Evolutionary conservation across 2,888 invertebrate genomes (phyloP), one percentile per base, ranked within the genome.

Genomic region (Venusia cambrica): DNA sequence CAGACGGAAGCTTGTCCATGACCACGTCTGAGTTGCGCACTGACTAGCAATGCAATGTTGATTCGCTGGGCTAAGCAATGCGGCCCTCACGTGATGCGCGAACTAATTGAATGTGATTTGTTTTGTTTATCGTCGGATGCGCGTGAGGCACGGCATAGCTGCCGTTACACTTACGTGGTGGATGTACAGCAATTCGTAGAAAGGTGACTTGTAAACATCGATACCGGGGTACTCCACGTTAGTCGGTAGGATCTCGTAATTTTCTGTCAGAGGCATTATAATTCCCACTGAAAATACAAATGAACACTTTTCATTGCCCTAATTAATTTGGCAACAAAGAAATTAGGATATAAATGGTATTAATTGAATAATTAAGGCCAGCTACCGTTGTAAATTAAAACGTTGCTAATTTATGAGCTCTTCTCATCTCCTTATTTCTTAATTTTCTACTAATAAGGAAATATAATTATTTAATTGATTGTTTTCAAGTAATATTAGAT

Each of bases 141-240:
- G n/a, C n/a, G n/a, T n/a, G n/a, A n/a, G n/a, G n/a, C n/a, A n/a
- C n/a, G n/a, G n/a, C n/a, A n/a, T n/a, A n/a, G n/a, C n/a, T n/a
- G n/a, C n/a, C n/a, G n/a, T n/a, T n/a, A n/a, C 39, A 70, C 85
- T 73, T 57, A 85, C 85, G 39, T 85, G 85, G 57, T 87, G 83
- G 22, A 83, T 38, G 48, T 85, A 87, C 17, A 87, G 40, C 15
- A 69, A 55, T 38, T 55, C 56, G 46, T 87, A 88, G 1, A 65
- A 56, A 3, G 85, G 84, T 8, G 68, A 60, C 45, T 69, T 62
- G 50, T 84, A 74, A 9, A 78, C 84, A 46, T 87, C 70, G 35
- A 88, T 61, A 25, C 52, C 64, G 1, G 81, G 81, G 48, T 87
- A 87, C 45, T 87, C 83, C 5, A 87, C 87, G 45, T 87, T 87